These are phyloP conservation scores for Drosophila atroscutellata DNA, from an alignment of 2,888 invertebrate species.

Conservation along the genomic window DNA sequence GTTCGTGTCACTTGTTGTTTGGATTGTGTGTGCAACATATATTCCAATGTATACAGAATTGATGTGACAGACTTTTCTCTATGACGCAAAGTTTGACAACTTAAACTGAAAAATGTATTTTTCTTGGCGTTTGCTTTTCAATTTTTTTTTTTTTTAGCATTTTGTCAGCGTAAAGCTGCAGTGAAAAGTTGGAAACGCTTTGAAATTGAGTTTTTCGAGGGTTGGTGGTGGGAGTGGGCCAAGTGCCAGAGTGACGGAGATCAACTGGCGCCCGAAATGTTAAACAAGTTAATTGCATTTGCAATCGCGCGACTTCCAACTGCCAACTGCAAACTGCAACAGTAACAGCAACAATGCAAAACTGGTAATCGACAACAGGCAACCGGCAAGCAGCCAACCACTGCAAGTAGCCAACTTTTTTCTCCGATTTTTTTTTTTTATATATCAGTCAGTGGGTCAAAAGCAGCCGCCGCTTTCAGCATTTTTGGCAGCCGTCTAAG, in stretches of 20 bases:
- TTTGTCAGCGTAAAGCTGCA: slow-evolving; percentile 1
- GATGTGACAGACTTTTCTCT: slow-evolving; percentile 62
- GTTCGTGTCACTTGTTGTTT: slow-evolving; percentile 23
- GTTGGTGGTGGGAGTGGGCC: slow-evolving; percentile 15
- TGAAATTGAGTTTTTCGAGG: slow-evolving; percentile 14
- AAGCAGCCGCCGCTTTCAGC: slow-evolving; percentile 70
- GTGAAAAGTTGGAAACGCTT: slow-evolving; percentile 34
- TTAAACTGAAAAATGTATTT: slow-evolving; percentile 30
- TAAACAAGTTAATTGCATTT: slow-evolving; percentile 79
- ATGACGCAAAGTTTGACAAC: slow-evolving; percentile 48
- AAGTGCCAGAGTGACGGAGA: slow-evolving; percentile 37
- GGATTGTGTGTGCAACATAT: slow-evolving; percentile 49
- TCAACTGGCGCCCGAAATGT: slow-evolving; percentile 63
- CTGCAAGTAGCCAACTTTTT: slow-evolving; percentile 42
- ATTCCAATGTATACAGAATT: slow-evolving; percentile 49
- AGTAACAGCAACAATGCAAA: slow-evolving; percentile 39
- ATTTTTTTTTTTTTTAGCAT: slow-evolving; percentile 1
- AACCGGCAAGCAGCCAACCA: slow-evolving; percentile 45
- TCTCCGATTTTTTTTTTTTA: slow-evolving; percentile 28
- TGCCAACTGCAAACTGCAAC: slow-evolving; percentile 25
- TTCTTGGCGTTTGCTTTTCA: slow-evolving; percentile 21
- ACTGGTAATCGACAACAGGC: slow-evolving; percentile 42
- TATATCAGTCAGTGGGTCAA: slow-evolving; percentile 79
- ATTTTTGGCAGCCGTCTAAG: slow-evolving; percentile 72
- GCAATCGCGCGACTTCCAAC: slow-evolving; percentile 42